Evolutionary conservation across 2,888 invertebrate genomes (phyloP), one percentile per base, ranked within the genome.

Genomic region (Drepana falcataria): DNA sequence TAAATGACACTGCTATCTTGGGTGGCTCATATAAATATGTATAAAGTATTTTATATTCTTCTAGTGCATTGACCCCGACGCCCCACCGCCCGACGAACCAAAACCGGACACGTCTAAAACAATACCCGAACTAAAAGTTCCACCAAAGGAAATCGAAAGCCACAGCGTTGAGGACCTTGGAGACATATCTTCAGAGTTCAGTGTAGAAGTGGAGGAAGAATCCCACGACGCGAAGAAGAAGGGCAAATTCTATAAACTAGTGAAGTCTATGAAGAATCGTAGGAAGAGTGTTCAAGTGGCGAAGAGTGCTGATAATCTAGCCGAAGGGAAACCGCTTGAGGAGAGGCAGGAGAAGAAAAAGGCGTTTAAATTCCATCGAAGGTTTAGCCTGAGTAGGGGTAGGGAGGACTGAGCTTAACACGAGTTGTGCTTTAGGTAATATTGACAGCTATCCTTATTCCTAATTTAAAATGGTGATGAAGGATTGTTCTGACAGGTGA

Each of bases 251-350:
- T 91, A 91, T 64, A 87, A 77, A 55, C 75, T 91, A 9, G 91
- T 91, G 0, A 91, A 91, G 60, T 86, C 89, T 0, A 91, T 91
- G 91, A 90, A 90, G 65, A 91, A 88, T 57, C 79, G 91, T 57
- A 76, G 89, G 64, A 91, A 91, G 81, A 91, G 91, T 63, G 90
- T 91, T 3, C 89, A 89, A 64, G 87, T 90, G 0, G 89, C 90
- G 2, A 91, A 91, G 68, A 89, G 89, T 63, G 85, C 89, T 34
- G 91, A 91, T 56, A 85, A 85, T 57, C 71, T 91, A 0, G 71
- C 71, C 0, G 89, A 90, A 5, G 73, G 69, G 6, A 88, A 85
- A 59, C 65, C 79, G 3, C 49, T 66, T 3, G 89, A 89, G 48
- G 86, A 87, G 35, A 81, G 80, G 47, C 77, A 73, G 21, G 87